phyloP scores from a whole-genome alignment of 2,888 invertebrate species.

The Nysson spinosus region DNA sequence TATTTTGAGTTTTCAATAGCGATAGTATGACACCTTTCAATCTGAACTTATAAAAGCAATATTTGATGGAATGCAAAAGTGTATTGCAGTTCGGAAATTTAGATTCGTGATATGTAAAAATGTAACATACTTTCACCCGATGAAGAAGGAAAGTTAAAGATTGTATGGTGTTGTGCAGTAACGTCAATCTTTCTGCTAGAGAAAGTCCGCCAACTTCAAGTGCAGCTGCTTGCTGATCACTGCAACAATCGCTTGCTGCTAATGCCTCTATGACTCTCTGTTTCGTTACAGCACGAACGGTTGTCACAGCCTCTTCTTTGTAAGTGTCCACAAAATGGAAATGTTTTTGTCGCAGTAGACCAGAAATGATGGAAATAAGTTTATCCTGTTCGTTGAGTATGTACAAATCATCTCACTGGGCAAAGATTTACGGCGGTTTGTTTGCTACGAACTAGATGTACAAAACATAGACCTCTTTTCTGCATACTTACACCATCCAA shows the following conservation, averaged over 20 bases:
- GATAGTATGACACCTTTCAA: no score
- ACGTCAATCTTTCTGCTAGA: conserved; percentile 79
- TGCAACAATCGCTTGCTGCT: conserved; percentile 80
- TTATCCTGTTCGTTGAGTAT: conserved; percentile 83
- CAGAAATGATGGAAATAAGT: conserved; percentile 91
- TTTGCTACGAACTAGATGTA: conserved; percentile 53
- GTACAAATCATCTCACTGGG: conserved; percentile 61
- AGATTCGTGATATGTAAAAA: no score
- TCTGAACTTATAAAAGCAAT: no score
- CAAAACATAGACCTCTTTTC: not conserved
- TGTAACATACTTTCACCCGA: conserved; percentile 78
- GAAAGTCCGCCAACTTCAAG: conserved; percentile 74
- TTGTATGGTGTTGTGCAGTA: conserved; percentile 79
- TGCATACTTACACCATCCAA: conserved; percentile 80
- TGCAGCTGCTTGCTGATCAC: conserved; percentile 79
- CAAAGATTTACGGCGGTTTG: conserved; percentile 49
- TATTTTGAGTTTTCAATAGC: no score
- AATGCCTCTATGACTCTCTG: conserved; percentile 90
- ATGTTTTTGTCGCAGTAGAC: conserved; percentile 91
- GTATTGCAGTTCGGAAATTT: no score
- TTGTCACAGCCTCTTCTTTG: conserved; percentile 92
- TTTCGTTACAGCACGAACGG: conserved; percentile 92
- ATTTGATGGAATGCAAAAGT: no score
- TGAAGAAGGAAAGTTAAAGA: conserved; percentile 79
- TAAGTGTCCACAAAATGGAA: conserved; percentile 92